Base-by-base conservation (phyloP, 2,888 invertebrate genomes). In the Copidosoma aretas region DNA sequence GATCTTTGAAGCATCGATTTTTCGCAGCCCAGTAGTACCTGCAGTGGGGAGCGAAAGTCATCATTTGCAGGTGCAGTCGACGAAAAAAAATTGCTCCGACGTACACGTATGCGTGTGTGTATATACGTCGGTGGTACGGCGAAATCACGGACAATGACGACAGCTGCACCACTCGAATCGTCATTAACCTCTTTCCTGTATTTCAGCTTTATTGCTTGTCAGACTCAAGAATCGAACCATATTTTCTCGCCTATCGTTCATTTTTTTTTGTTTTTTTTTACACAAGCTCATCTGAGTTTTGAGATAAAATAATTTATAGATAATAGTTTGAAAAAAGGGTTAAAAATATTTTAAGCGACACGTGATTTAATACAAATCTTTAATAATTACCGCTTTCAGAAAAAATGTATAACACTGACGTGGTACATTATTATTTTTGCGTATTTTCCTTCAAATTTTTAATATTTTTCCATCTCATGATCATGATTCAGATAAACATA, bases 141-240 rank as follows among this genome's bases (percentile, higher is more conserved):
- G 49, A 25, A 39, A 57, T 17, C 25, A 21, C 19, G 19, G 22
- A 32, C 41, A 19, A 60, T 56, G 51, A 41, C 66, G 51, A 41
- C 66, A 56, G 43, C 22, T 32, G 61, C 32, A n/a, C 46, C 22
- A 24, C 39, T 60, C 25, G 53, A 46, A 56, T 62, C 32, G 58
- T 67, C 67, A 32, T 67, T 67, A 62, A 67, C 57, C 67, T 52
- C 56, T 49, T 59, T 60, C 56, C 53, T 10, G 46, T 17, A 25
- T 57, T 60, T 49, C 17, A 32, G 32, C n/a, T 52, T 62, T 32
- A 67, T 62, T 21, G 52, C 41, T 67, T 59, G 19, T 41, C 51
- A 21, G 41, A 25, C 8, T n/a, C 53, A 39, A 41, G 25, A 41
- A 32, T 54, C 10, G 21, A 24, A 15, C 22, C 12, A 21, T 21